A percentile compares a stretch with the other conserved stretches of the same genome.
phyloP scores from a whole-genome alignment of 2,888 invertebrate genomes.

The Halocaridina rubra region DNA sequence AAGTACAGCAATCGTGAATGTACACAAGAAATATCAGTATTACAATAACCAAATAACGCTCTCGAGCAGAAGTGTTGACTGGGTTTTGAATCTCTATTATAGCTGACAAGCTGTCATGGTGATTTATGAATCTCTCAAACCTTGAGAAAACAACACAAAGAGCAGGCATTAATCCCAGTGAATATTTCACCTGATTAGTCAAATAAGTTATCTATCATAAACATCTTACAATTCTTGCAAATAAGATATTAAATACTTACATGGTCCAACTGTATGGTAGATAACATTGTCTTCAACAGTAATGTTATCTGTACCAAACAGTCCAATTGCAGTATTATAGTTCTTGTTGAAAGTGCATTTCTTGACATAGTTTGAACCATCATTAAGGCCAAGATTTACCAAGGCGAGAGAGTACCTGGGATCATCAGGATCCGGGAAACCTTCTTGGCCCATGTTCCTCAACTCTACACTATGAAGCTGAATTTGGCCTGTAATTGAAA shows the following conservation, averaged over 20 bases:
- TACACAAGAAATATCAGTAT: no score
- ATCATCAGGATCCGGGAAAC: slow-evolving; percentile 41
- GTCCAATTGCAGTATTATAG: slow-evolving; percentile 50
- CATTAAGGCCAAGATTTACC: neutral
- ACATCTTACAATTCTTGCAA: no score
- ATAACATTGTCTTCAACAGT: slow-evolving; percentile 51
- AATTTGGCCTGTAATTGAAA: slow-evolving; percentile 5
- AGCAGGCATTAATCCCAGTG: no score
- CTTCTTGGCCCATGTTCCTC: slow-evolving; percentile 45
- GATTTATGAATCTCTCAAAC: no score
- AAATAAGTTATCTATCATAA: no score
- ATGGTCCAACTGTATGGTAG: slow-evolving; percentile 39
- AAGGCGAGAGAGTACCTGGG: slow-evolving; percentile 52
- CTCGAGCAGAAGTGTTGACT: no score
- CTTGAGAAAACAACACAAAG: no score
- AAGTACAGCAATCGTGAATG: no score
- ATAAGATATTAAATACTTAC: slow-evolving; percentile 44
- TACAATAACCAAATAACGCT: no score
- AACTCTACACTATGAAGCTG: slow-evolving; percentile 46
- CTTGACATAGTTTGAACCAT: slow-evolving; percentile 31
- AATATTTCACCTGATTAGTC: no score
- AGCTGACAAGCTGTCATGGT: no score
- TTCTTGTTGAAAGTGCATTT: slow-evolving; percentile 55
- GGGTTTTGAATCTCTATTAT: no score
- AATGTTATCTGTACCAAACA: slow-evolving; percentile 31